Conservation (phyloP, 2,113 vertebrate species). For the Psophia crepitans region DNA sequence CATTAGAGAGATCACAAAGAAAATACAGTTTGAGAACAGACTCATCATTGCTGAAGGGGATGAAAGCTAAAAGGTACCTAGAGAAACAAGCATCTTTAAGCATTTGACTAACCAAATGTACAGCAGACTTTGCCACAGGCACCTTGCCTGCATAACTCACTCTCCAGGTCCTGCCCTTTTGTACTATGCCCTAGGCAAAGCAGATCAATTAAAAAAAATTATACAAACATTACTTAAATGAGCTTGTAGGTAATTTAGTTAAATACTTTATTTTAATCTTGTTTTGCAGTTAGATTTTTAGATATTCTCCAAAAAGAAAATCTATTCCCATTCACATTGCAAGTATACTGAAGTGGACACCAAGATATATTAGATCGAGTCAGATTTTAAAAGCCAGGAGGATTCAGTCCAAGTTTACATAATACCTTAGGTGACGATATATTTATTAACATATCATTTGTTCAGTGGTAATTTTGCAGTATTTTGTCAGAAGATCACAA, state of each 20-base stretch:
- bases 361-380: background rate
- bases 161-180: background rate
- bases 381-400: background rate
- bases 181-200: background rate
- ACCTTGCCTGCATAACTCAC: accelerated
- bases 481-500: background rate
- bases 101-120: background rate
- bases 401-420: background rate
- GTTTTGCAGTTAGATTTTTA: background rate
- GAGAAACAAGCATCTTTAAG: background rate
- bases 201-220: background rate
- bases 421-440: background rate
- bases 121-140: background rate
- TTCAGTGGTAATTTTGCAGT: background rate
- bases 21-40: background rate
- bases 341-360: background rate
- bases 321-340: background rate
- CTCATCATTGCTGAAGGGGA: background rate
- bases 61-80: slow-evolving; percentile 5
- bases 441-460: background rate
- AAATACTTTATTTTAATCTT: background rate
- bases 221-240: background rate
- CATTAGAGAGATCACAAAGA: background rate
- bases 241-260: background rate
- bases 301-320: background rate